Conservation (phyloP, 2,113 vertebrate genomes). For the Eulemur rufifrons region DNA sequence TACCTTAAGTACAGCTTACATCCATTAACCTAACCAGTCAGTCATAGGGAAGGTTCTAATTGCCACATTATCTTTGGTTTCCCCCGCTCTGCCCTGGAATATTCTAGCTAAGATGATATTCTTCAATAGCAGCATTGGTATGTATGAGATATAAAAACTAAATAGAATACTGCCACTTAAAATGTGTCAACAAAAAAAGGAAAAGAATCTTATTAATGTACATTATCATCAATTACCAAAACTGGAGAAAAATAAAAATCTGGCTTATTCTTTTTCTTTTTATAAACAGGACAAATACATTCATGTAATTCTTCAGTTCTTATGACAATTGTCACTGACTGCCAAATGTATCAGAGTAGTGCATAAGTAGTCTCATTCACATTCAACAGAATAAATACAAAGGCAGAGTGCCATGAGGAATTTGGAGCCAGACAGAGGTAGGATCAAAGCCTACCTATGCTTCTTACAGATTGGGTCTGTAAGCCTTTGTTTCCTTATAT, state of each 20-base stretch:
- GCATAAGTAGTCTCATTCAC: background rate
- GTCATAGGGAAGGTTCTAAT: background rate
- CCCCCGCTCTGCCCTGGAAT: background rate
- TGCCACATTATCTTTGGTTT: background rate
- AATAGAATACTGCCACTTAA: background rate
- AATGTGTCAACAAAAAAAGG: background rate
- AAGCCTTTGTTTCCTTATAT: background rate
- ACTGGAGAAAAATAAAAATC: background rate
- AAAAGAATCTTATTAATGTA: background rate
- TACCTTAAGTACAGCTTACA: background rate
- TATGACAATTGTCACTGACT: background rate
- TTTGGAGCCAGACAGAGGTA: background rate
- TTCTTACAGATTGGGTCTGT: background rate
- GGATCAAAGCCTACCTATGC: background rate
- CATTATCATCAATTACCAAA: background rate
- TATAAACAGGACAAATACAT: background rate
- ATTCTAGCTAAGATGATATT: background rate
- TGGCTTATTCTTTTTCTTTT: background rate
- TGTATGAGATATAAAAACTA: background rate
- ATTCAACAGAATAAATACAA: background rate
- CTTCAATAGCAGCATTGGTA: background rate
- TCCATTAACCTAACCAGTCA: background rate
- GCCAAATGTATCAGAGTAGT: background rate
- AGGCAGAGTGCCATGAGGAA: background rate
- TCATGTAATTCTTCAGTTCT: background rate